Evolutionary conservation across 2,113 vertebrate species (phyloP), one percentile per base, ranked within the genome.

Genomic region (Apeltes quadracus): DNA sequence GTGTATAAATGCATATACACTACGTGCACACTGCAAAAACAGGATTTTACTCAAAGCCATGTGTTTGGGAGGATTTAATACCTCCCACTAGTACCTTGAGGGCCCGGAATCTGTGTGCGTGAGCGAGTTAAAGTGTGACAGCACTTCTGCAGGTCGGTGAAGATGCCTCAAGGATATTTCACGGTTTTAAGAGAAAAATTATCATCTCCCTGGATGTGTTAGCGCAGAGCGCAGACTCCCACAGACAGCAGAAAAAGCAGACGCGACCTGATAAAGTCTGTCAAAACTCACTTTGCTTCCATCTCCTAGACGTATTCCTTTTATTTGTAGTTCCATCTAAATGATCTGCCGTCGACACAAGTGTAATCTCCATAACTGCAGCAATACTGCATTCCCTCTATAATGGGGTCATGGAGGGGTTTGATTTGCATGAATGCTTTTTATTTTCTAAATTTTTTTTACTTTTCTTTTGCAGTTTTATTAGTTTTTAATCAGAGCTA

Each of bases 121-220:
- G 46, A 29, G 59, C 27, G 27, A 62, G 54, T 80, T 54, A 51
- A 54, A 66, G 59, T 77, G 57, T 75, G 66, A 72, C 75, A 59
- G 62, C 61, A 20, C 58, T 62, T 66, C 65, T 72, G 72, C 75
- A 73, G 63, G 32, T 75, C 61, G 82, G 53, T 66, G 50, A 81
- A 76, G 69, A 82, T 72, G 79, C 66, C 76, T 75, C 48, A 58
- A 75, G 73, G 69, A 78, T 66, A 67, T 65, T 77, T 84, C 62
- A 69, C 4, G 4, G 73, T 38, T 38, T 78, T 80, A 69, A 67
- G 54, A 69, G 67, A 72, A 54, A 27, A 84, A 69, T 87, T 65
- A 72, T 72, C 66, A 51, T 59, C 69, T 34, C 69, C 11, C 16
- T 1, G 29, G 58, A n/a, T 68, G 71, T 69, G 59, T 82, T 77